Base-by-base conservation (phyloP, 2,113 vertebrate genomes). In the Ursus arctos region DNA sequence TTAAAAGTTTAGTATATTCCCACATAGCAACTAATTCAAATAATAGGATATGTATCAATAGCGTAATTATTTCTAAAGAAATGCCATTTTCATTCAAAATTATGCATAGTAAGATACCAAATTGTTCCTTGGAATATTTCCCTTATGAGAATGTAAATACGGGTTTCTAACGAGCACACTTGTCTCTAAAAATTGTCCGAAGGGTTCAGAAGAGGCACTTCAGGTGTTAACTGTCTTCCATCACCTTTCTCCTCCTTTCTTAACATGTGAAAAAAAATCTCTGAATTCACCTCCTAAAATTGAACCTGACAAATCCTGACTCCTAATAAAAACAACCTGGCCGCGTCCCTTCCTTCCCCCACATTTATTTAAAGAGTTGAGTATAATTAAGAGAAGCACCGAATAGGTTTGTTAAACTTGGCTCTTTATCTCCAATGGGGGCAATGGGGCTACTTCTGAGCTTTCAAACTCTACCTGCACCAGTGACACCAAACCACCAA, bases 11-110 rank as follows among this genome's bases (percentile, higher is more conserved):
- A 83, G 65, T 53, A 21, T 59, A 72, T 61, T 93, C 88, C 59
- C 69, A 88, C 51, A 40, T 0, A 65, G 57, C 47, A 49, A 93
- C 63, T 83, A 84, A 79, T 61, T 90, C 61, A 76, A 77, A 94
- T 7, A 51, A 22, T 40, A 55, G 47, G 47, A 84, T 57, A 59
- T 33, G 43, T 87, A 31, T 86, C 24, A 40, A 67, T 13, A 6
- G 67, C 6, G 19, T 13, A 53, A n/a, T 80, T 40, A 63, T 77
- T 95, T 97, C 71, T 36, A 74, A 88, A 67, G 24, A 93, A 91
- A 91, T 43, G 36, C 3, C 33, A 65, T 36, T 59, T 71, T 94
- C 87, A 87, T 65, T 79, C 74, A 93, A 53, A 86, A 74, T 93
- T n/a, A 65, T 89, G 16, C 26, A 7, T 21, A 61, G 10, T 79